Evolutionary conservation across 2,113 vertebrate genomes (phyloP), one percentile per base, ranked within the genome.

Genomic region (Passer montanus): DNA sequence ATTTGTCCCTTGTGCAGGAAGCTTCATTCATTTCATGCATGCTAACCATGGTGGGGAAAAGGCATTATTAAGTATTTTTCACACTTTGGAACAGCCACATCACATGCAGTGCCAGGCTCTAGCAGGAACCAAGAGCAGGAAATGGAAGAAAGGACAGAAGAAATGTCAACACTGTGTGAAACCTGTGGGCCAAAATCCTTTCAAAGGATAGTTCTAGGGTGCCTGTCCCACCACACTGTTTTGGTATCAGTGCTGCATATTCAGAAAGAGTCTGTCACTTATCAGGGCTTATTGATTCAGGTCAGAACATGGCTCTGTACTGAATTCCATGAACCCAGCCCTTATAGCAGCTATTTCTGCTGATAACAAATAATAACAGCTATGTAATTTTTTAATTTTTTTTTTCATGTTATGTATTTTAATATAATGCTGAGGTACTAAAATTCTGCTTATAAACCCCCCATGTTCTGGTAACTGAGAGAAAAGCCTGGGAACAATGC

Each of bases 21-120:
- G 72, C 66, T 90, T 88, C 86, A 39, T 94, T 97, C 91, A 84
- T 88, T 95, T 88, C 52, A 44, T 93, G 93, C 94, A 93, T 97
- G 95, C 92, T 95, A 96, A 98, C 82, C 28, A 13, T 91, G 74
- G 90, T 82, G 72, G 87, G 75, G 84, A 90, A 91, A 96, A 95
- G 89, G 78, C 92, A 86, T 95, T 80, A 87, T 95, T 90, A 89
- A 94, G 70, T 95, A 81, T 97, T 94, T 94, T 95, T 97, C 78
- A 74, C 87, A 67, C 62, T 87, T 93, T 75, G 56, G 81, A 96
- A 80, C 76, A 95, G 79, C 81, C 78, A 83, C 62, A 84, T 90
- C 84, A 91, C 56, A 83, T 67, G 60, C 39, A 73, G 68, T 78
- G 67, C 53, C 41, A 39, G 89, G 55, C 91, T 96, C 27, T 21